Evolutionary conservation across 1,140 invertebrate genomes (phyloP).

Genomic region (Chrysopa pallens): DNA sequence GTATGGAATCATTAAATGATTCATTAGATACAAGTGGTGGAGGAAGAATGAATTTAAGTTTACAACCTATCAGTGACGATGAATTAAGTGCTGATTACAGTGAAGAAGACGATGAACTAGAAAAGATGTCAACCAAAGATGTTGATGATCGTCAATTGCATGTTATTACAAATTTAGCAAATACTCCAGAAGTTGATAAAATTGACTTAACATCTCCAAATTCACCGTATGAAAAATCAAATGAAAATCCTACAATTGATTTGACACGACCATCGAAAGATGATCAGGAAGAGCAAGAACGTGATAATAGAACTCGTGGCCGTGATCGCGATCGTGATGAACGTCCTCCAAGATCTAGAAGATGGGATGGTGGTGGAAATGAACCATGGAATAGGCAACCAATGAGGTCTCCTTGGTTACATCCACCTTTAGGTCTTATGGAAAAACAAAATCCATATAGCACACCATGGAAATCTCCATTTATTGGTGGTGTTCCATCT

Average conservation of each 20-base stretch:
- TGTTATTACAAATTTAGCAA: neutral
- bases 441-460: neutral
- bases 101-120: constrained; percentile 6
- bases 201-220: constrained; percentile 1
- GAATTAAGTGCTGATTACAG: constrained; percentile 19
- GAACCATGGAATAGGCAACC: constrained; percentile 6
- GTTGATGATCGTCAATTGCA: neutral
- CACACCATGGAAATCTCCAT: constrained; percentile 17
- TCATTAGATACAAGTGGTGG: constrained; percentile 1
- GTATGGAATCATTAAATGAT: constrained; percentile 32
- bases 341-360: constrained; percentile 10
- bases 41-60: constrained; percentile 6
- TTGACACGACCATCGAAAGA: constrained; percentile 2
- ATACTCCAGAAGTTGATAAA: constrained; percentile 2
- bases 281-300: constrained; percentile 6
- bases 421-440: constrained; percentile 1
- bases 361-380: constrained; percentile 3
- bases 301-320: constrained; percentile 6
- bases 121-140: neutral
- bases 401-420: constrained; percentile 12
- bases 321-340: constrained; percentile 10
- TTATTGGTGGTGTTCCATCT: constrained; percentile 24
- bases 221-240: constrained; percentile 3
- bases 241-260: neutral
- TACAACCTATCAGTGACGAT: constrained; percentile 24